phyloP scores from a whole-genome alignment of 2,113 vertebrate genomes.

The Tupaia tana region DNA sequence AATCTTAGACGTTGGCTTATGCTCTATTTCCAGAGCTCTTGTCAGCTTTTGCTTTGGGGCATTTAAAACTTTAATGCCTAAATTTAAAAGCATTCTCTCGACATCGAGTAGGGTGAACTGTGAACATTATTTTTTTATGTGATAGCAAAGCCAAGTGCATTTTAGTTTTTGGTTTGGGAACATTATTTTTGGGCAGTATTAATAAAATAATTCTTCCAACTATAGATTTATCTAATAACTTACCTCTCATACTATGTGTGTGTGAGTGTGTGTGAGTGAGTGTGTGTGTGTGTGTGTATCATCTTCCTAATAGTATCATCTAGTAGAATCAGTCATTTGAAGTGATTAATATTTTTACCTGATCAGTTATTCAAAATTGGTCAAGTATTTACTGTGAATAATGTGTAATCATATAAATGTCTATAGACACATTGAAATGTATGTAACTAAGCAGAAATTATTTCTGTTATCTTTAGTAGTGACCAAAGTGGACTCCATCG shows the following conservation, averaged over 20 bases:
- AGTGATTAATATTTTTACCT: conserved; percentile 6
- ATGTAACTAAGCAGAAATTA: background rate
- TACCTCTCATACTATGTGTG: background rate
- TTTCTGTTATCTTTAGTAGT: background rate
- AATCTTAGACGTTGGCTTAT: background rate
- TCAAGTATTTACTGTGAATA: background rate
- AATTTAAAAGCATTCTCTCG: background rate
- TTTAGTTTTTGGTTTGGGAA: background rate
- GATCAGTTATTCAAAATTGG: background rate
- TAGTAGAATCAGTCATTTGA: conserved; percentile 21
- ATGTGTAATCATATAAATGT: conserved; percentile 16
- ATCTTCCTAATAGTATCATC: background rate
- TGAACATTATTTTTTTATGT: background rate
- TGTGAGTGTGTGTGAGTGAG: background rate
- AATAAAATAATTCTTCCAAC: background rate
- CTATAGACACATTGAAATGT: background rate
- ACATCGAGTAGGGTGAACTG: background rate
- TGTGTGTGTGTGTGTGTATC: background rate
- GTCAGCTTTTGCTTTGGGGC: background rate
- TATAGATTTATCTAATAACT: background rate
- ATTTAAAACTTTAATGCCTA: background rate
- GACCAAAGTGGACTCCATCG: background rate
- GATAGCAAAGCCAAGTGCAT: background rate
- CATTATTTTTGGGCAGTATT: background rate
- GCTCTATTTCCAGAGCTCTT: background rate